phyloP scores from a whole-genome alignment of 64 coral and sea anemone genomes.

The Trachythela sp. region DNA sequence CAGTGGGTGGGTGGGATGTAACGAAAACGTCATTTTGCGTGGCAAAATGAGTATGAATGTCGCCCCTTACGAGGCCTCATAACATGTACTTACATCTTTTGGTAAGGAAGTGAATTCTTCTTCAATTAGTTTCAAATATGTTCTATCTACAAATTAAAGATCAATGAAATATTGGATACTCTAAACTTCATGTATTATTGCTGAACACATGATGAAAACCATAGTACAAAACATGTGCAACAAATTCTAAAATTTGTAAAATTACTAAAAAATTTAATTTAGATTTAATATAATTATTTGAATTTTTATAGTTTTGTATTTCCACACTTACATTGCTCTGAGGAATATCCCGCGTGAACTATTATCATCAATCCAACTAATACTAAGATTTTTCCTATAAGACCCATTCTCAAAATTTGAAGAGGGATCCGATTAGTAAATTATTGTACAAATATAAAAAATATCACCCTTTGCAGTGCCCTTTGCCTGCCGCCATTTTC shows the following conservation, averaged over 20 bases:
- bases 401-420: neutral
- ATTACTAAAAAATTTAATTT: neutral
- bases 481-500: too few relatives aligned
- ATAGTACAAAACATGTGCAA: too few relatives aligned
- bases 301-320: neutral
- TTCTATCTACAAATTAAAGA: slow-evolving; percentile 65
- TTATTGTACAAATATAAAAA: neutral
- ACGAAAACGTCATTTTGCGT: too few relatives aligned
- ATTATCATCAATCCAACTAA: neutral
- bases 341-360: neutral
- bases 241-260: neutral
- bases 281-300: neutral
- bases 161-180: neutral
- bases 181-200: too few relatives aligned
- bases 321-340: slow-evolving; percentile 17
- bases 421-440: too few relatives aligned
- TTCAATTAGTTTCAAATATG: slow-evolving; percentile 89
- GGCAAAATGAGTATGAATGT: too few relatives aligned
- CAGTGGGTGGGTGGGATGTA: too few relatives aligned
- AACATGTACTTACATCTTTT: slow-evolving; percentile 71
- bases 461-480: too few relatives aligned
- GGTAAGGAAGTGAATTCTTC: slow-evolving; percentile 87
- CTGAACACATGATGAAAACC: too few relatives aligned
- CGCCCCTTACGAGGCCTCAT: too few relatives aligned
- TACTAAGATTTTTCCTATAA: neutral